phyloP scores from a whole-genome alignment of 2,797 vertebrate species.

The Falco cherrug region DNA sequence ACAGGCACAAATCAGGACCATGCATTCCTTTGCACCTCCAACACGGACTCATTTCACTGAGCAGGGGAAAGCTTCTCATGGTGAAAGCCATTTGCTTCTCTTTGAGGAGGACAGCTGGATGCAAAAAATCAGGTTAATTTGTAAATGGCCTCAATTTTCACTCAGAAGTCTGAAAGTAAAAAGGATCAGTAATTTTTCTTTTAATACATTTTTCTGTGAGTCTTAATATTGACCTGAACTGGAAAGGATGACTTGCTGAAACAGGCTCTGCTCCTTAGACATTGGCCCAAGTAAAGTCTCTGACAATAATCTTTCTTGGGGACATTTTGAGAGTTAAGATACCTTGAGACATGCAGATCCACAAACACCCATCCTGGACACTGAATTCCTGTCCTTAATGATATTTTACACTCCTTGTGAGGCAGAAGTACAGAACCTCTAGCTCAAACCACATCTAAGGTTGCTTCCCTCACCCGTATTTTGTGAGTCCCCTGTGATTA shows the following conservation, averaged over 20 bases:
- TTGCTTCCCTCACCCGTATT: not conserved
- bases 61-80: not conserved
- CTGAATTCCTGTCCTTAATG: not conserved
- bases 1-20: not conserved
- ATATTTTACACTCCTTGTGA: not conserved
- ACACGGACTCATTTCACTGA: not conserved
- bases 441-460: not conserved
- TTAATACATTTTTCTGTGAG: not conserved
- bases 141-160: not conserved
- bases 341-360: not conserved
- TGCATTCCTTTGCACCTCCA: not conserved
- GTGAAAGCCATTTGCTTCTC: not conserved
- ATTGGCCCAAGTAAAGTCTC: not conserved
- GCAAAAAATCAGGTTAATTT: not conserved
- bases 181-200: not conserved
- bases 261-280: not conserved
- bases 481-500: not conserved
- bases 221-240: not conserved
- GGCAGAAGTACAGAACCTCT: not conserved
- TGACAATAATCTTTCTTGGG: not conserved
- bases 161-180: not conserved
- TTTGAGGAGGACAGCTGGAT: not conserved
- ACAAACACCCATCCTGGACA: not conserved
- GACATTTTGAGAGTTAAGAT: not conserved
- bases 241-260: not conserved